These are phyloP conservation scores for Teleogryllus occipitalis DNA, from an alignment of 1,140 invertebrate genomes.

Conservation along the genomic window DNA sequence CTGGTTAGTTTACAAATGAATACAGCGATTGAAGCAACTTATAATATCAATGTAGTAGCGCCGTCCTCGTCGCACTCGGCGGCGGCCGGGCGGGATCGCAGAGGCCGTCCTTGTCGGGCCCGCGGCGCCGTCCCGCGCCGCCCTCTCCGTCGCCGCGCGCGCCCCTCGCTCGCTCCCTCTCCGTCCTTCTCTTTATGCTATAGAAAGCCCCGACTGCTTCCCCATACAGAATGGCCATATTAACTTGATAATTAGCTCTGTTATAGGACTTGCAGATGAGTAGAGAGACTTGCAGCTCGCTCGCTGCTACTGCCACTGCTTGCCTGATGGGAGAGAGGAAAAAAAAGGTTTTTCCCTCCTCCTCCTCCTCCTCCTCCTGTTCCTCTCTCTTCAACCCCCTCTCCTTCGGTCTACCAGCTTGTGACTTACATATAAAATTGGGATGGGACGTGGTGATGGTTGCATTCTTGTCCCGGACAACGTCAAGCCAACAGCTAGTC, in stretches of 20 bases:
- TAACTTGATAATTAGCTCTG: slow-evolving; percentile 84
- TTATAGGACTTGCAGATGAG: slow-evolving; percentile 85
- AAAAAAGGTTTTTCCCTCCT: slow-evolving; percentile 18
- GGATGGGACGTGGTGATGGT: slow-evolving; percentile 27
- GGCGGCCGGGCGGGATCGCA: not conserved
- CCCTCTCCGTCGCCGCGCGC: slow-evolving; percentile 34
- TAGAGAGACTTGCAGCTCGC: slow-evolving; percentile 35
- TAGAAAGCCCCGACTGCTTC: slow-evolving; percentile 23
- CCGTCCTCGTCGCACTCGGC: slow-evolving; percentile 39
- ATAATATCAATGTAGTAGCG: slow-evolving; percentile 58
- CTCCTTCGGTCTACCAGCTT: slow-evolving; percentile 20
- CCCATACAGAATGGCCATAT: slow-evolving; percentile 65
- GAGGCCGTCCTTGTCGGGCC: slow-evolving; percentile 13
- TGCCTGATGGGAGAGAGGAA: slow-evolving; percentile 18
- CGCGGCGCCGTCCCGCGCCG: slow-evolving; percentile 37
- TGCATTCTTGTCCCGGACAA: slow-evolving; percentile 30
- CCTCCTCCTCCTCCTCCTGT: slow-evolving; percentile 21
- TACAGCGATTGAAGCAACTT: slow-evolving; percentile 65
- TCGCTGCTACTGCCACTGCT: slow-evolving; percentile 20
- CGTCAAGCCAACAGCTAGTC: slow-evolving; percentile 21
- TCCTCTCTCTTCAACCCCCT: slow-evolving; percentile 15
- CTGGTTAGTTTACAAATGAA: slow-evolving; percentile 64
- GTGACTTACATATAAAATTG: slow-evolving; percentile 35
- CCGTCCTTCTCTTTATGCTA: slow-evolving; percentile 35
- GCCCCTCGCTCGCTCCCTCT: slow-evolving; percentile 33